Evolutionary conservation across 2,888 invertebrate genomes (phyloP).

Genomic region (Rhogogaster chlorosoma): DNA sequence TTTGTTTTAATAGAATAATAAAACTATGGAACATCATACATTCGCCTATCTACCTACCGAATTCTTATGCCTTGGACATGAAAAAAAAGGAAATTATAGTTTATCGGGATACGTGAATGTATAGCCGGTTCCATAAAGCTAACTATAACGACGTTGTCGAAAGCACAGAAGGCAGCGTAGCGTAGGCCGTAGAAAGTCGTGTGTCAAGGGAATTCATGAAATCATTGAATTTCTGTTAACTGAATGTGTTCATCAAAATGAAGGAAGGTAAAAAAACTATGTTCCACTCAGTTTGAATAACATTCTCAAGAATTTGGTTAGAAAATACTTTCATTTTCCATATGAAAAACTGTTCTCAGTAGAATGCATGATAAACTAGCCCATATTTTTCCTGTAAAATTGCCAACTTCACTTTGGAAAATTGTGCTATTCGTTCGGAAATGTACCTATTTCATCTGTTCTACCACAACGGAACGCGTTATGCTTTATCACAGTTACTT

Average conservation of each 20-base stretch:
- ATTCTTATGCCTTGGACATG: neutral
- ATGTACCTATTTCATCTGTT: neutral
- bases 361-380: neutral
- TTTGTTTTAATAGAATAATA: neutral
- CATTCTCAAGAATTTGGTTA: neutral
- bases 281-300: neutral
- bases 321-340: neutral
- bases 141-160: neutral
- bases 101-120: neutral
- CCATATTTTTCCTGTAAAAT: neutral
- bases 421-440: neutral
- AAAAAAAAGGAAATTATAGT: neutral
- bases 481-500: neutral
- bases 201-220: slow-evolving; percentile 28
- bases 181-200: neutral
- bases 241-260: neutral
- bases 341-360: neutral
- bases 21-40: neutral
- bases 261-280: neutral
- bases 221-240: slow-evolving; percentile 17
- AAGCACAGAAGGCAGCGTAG: neutral
- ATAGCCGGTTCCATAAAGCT: slow-evolving; percentile 14
- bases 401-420: neutral
- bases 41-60: neutral
- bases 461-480: neutral